Base-by-base conservation (phyloP, 2,113 vertebrate species). In the Malurus alboscapulatus region DNA sequence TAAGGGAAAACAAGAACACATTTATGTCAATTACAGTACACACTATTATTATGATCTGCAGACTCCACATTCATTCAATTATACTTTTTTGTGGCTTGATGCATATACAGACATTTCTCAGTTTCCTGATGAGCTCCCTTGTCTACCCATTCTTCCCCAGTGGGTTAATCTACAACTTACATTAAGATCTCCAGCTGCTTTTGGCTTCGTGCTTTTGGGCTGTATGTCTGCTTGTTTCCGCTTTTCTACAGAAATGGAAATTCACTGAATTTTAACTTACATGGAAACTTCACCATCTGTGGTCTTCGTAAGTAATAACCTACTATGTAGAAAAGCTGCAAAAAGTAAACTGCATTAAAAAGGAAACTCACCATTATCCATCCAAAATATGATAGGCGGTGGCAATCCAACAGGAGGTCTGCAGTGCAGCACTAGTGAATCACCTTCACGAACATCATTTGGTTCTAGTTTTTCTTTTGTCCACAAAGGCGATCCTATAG, bases 371-470 rank as follows among this genome's bases (percentile, higher is more conserved):
- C 99, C 98, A 32, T 99, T 99, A 98, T 99, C 99, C 99, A 99
- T 99, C 99, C 99, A 99, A 98, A 99, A 99, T 96, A 99, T 98
- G 87, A 99, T 98, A 72, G 99, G 99, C 63, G 99, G 98, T 38
- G 99, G 99, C 55, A 99, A 98, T 81, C 99, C 99, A 51, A 98
- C 95, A 6, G 99, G 99, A n/a, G 99, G 99, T 75, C 98, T 98
- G 88, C 99, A 99, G 57, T 97, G 98, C 68, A 99, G 97, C 44
- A 99, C 97, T 58, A 99, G 92, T 42, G 98, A 97, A 87, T 98
- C 98, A 20, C 99, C 99, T 95, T 98, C 98, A 59, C 92, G 98
- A 76, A 99, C 98, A 1, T 96, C 92, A 67, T 99, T 98, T 73
- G 98, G 98, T 88, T 98, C 98, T 62, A 98, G 97, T 87, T 96